A percentile compares a stretch with the other conserved stretches of the same genome.
phyloP scores from a whole-genome alignment of 2,888 invertebrate species.

The Morinoia aosen region DNA sequence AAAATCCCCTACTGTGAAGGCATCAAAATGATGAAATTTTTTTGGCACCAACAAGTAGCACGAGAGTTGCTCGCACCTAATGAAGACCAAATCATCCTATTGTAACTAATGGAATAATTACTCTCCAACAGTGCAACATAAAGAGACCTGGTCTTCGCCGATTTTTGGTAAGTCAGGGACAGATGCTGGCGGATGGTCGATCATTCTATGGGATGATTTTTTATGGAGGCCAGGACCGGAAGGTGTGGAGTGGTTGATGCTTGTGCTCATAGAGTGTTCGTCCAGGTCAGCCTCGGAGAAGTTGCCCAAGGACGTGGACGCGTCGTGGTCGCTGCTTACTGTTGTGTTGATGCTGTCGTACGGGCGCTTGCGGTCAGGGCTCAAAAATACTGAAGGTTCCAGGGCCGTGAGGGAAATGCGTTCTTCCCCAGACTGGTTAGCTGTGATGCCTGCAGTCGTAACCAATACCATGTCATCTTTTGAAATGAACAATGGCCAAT shows the following conservation, averaged over 20 bases:
- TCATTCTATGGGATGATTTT: conserved; percentile 38
- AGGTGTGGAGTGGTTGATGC: conserved; percentile 5
- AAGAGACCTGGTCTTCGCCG: conserved; percentile 63
- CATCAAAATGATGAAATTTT: too few species aligned
- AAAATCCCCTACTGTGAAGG: too few species aligned
- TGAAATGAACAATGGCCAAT: not conserved
- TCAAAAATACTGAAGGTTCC: conserved; percentile 64
- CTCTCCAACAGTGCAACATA: not conserved
- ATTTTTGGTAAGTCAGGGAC: conserved; percentile 66
- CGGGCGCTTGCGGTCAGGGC: conserved; percentile 60
- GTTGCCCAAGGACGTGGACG: conserved; percentile 56
- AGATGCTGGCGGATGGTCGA: conserved; percentile 58
- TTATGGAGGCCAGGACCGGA: conserved; percentile 22
- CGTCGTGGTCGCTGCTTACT: conserved; percentile 49
- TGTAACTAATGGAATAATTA: not conserved
- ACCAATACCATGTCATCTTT: not conserved
- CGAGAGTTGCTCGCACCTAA: not conserved
- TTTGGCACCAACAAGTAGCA: not conserved
- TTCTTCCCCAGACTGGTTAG: conserved; percentile 28
- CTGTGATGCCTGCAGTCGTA: not conserved
- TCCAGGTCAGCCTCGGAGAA: conserved; percentile 66
- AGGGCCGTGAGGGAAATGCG: conserved; percentile 52
- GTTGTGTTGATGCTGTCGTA: conserved; percentile 54
- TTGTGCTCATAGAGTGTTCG: conserved; percentile 56
- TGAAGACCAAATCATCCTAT: not conserved